These are phyloP conservation scores for Hippocampus barbouri DNA, from an alignment of 2,113 vertebrate genomes.

Conservation along the genomic window DNA sequence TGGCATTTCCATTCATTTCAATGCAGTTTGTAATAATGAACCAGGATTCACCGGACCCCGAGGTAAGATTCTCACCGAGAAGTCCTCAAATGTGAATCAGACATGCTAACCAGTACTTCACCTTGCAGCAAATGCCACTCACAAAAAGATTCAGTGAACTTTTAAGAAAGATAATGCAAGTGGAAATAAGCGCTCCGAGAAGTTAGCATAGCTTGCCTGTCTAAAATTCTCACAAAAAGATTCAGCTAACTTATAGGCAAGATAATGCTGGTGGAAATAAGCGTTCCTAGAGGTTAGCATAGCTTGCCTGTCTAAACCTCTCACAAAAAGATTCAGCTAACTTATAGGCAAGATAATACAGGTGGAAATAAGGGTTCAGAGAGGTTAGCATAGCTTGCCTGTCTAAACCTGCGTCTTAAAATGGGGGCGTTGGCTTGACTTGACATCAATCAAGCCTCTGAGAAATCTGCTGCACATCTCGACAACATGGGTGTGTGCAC, in stretches of 20 bases:
- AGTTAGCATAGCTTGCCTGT: conserved; percentile 41
- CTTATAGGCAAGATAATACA: conserved; percentile 39
- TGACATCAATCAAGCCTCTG: conserved; percentile 46
- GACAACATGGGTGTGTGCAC: conserved; percentile 15
- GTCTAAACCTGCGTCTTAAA: conserved; percentile 49
- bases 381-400: conserved; percentile 40
- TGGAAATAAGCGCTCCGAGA: conserved; percentile 36
- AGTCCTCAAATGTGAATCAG: neutral
- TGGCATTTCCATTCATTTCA: neutral
- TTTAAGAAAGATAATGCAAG: conserved; percentile 34
- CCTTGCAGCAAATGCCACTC: conserved; percentile 41
- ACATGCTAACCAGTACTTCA: too few relatives aligned
- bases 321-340: conserved; percentile 47
- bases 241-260: conserved; percentile 48
- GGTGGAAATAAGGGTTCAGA: conserved; percentile 34
- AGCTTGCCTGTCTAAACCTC: conserved; percentile 48
- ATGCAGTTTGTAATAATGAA: too few relatives aligned
- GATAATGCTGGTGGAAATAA: conserved; percentile 29
- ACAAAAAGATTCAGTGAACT: conserved; percentile 45
- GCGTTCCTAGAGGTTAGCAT: conserved; percentile 34
- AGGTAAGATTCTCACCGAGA: neutral
- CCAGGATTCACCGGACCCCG: too few relatives aligned
- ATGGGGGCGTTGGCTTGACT: conserved; percentile 53
- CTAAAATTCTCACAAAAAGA: conserved; percentile 47
- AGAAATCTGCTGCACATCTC: conserved; percentile 36